Percentiles rank a stretch among this genome's conserved stretches.
Evolutionary conservation across 53 echinoderm and acorn worm species (phyloP).

Genomic region (Apostichopus leukothele): DNA sequence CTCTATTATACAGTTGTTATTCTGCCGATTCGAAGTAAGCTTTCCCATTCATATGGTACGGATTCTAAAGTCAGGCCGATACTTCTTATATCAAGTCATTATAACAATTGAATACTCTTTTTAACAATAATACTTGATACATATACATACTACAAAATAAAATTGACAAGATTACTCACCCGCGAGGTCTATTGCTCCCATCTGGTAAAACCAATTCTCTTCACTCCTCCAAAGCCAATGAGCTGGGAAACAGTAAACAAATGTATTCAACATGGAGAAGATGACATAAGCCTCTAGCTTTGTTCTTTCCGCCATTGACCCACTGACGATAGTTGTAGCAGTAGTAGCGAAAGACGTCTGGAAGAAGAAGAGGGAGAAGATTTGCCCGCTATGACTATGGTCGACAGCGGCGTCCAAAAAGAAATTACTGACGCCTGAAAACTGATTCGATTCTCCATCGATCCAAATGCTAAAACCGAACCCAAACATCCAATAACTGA

Average conservation of each 20-base stretch:
- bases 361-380: constrained; percentile 75
- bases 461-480: constrained; percentile 72
- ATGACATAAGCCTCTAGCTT: constrained; percentile 76
- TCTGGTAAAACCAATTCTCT: constrained; percentile 53
- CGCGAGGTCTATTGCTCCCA: constrained; percentile 72
- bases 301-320: constrained; percentile 67
- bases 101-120: too few species aligned
- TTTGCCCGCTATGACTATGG: constrained; percentile 45
- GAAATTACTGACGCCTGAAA: constrained; percentile 62
- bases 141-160: too few species aligned
- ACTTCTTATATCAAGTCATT: too few species aligned
- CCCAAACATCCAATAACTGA: constrained; percentile 86
- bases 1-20: too few species aligned
- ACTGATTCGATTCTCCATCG: constrained; percentile 46
- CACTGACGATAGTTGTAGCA: constrained; percentile 74
- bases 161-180: constrained; percentile 25
- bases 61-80: too few species aligned
- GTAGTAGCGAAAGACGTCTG: constrained; percentile 80
- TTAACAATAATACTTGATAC: too few species aligned
- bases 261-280: constrained; percentile 67
- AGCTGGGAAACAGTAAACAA: constrained; percentile 69
- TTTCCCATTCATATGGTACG: too few species aligned
- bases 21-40: too few species aligned
- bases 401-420: constrained; percentile 58
- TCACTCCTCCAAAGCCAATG: constrained; percentile 68